Percentiles rank a stretch among this genome's conserved stretches.
Evolutionary conservation across 2,888 invertebrate genomes (phyloP).

Genomic region (Crematogaster levior): DNA sequence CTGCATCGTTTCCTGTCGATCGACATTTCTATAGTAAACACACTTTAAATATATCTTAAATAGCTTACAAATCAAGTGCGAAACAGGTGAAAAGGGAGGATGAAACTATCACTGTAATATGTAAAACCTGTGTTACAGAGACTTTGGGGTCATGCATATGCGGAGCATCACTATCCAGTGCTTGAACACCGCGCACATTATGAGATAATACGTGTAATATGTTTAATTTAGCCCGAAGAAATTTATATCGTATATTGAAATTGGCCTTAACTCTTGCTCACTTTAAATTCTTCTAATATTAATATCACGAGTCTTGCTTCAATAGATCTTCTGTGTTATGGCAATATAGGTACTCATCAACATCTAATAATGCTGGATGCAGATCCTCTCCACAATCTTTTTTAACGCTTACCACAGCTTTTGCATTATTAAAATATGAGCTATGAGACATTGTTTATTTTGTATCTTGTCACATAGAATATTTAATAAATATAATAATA

Average conservation of each 20-base stretch:
- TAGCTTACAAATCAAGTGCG: constrained; percentile 49
- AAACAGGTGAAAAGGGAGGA: constrained; percentile 58
- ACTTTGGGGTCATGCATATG: constrained; percentile 22
- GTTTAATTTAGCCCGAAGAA: constrained; percentile 16
- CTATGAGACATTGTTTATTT: constrained; percentile 56
- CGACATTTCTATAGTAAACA: not conserved
- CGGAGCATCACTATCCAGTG: constrained; percentile 41
- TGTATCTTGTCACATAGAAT: not conserved
- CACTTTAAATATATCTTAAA: constrained; percentile 34
- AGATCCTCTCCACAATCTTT: constrained; percentile 15
- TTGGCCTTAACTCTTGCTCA: constrained; percentile 20
- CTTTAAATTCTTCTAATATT: constrained; percentile 35
- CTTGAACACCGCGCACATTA: constrained; percentile 11
- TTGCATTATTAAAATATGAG: constrained; percentile 36
- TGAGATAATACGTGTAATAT: not conserved
- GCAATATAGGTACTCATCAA: constrained; percentile 42
- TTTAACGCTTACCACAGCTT: constrained; percentile 25
- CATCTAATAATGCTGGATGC: constrained; percentile 15
- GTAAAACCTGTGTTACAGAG: constrained; percentile 32
- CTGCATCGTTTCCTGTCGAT: not conserved
- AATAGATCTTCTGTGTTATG: constrained; percentile 48
- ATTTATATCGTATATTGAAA: constrained; percentile 7
- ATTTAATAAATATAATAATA: constrained; percentile 26
- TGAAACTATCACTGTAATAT: constrained; percentile 57
- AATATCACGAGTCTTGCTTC: constrained; percentile 49